These are phyloP conservation scores for Rhopalosiphum padi DNA, from an alignment of 1,140 invertebrate genomes.

Conservation along the genomic window DNA sequence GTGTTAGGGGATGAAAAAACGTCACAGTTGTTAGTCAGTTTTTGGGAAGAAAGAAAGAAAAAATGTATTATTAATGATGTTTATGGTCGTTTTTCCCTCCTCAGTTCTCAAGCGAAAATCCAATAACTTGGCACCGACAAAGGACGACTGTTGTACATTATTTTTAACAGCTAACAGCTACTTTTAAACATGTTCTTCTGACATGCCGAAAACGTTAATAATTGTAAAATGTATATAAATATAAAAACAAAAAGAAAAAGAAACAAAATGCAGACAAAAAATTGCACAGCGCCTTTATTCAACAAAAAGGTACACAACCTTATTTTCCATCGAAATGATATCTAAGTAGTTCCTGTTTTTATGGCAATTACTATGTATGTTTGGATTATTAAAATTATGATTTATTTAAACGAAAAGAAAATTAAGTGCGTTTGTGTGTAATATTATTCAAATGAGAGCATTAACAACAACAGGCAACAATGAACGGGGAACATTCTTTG, in stretches of 20 bases:
- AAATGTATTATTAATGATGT: conserved; percentile 51
- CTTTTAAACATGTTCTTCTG: not conserved
- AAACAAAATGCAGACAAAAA: not conserved
- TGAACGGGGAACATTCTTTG: conserved; percentile 38
- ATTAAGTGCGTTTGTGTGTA: conserved; percentile 25
- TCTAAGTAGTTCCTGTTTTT: not conserved
- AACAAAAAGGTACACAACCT: not conserved
- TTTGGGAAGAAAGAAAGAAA: conserved; percentile 14
- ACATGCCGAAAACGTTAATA: not conserved
- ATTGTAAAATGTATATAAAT: not conserved
- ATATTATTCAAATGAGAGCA: conserved; percentile 44
- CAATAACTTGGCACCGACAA: conserved; percentile 51
- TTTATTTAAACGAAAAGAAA: conserved; percentile 26
- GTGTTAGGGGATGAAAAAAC: conserved; percentile 39
- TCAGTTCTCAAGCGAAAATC: not conserved
- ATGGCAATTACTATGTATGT: not conserved
- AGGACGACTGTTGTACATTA: conserved; percentile 32
- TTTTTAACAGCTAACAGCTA: conserved; percentile 34
- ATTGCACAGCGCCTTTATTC: not conserved
- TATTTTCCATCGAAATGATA: not conserved
- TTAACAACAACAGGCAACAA: conserved; percentile 17
- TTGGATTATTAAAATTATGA: conserved; percentile 29
- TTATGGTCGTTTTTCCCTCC: conserved; percentile 28
- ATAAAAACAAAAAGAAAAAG: not conserved
- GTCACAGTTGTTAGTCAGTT: conserved; percentile 35